Base-by-base conservation (phyloP, 2,797 vertebrate genomes). In the Pogonophryne albipinna region DNA sequence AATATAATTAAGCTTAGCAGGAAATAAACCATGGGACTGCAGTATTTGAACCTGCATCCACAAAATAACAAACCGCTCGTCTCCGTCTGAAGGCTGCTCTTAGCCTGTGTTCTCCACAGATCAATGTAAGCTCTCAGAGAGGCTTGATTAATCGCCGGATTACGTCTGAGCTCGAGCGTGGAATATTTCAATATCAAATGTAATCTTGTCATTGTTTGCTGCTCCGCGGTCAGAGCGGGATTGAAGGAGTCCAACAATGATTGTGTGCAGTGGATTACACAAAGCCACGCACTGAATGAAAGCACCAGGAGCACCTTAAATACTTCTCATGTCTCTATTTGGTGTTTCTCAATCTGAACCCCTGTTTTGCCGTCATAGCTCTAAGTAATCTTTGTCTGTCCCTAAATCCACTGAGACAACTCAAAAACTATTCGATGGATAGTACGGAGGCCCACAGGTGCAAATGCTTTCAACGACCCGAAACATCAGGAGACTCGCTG, bases 1-100 rank as follows among this genome's bases (percentile, higher is more conserved):
- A 96, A 94, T 94, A 93, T 93, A 96, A 96, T 97, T 97, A 96
- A 94, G 92, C 91, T 93, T 90, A 84, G 80, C 70, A 75, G 85
- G 87, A 92, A 89, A 86, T 89, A 93, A 92, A 60, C 76, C 61
- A 34, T 23, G 23, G 50, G 76, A 85, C 59, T 77, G 20, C 66
- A 20, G 3, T 71, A 62, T 78, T 66, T 80, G 69, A 91, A 82
- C 69, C 75, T 87, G 76, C 82, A 86, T 78, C 76, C 83, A 87
- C 80, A 85, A 89, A 92, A 92, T 89, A 92, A 89, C 82, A 88
- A 92, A 90, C 58, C 83, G n/a, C n/a, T n/a, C n/a, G n/a, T n/a
- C 27, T 46, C 10, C 7, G 50, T 38, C 3, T 64, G 23, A 61
- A 16, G 23, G 19, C 71, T 45, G 27, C 49, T 71, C 66, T 73